Base-by-base conservation (phyloP, 2,113 vertebrate species). In the Malaclemys terrapin region DNA sequence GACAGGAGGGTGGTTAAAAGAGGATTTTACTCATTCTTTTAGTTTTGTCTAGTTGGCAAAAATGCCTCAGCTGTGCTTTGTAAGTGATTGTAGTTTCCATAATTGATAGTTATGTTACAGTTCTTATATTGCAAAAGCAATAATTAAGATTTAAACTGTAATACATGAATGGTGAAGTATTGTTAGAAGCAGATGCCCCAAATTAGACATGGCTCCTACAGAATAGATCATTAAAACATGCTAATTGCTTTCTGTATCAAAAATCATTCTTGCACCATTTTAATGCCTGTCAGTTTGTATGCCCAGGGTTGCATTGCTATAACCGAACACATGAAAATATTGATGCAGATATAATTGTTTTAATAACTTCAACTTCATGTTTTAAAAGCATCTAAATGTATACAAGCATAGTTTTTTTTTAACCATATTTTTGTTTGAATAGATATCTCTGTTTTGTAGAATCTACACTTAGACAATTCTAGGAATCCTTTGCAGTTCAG, bases 241-340 rank as follows among this genome's bases (percentile, higher is more conserved):
- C 82, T 95, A 96, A 97, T 98, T 97, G 76, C 76, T 97, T 97
- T 97, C 95, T 90, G 1, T 95, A 94, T 96, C 65, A 96, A 95
- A 97, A 97, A 80, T 88, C 82, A 56, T 97, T 97, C 95, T 91
- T 93, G 80, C 75, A 95, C 89, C 47, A 69, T 94, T 96, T 95
- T 93, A 94, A 92, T 93, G 87, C 69, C 90, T 96, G 89, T 94
- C 86, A 90, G 65, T 82, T 45, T 93, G 47, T 57, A 20, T 95
- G 93, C 96, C 91, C 38, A 22, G 65, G 89, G 91, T 93, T 96
- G 59, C 10, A 10, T 47, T 92, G 35, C 25, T 96, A 82, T 88
- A 93, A 91, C 11, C 80, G 57, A 93, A 72, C 92, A 59, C 53
- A 82, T 94, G 84, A 91, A 93, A 95, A 94, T 93, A 76, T 93